phyloP scores from a whole-genome alignment of 2,797 vertebrate species.

The Chaunax sp. region DNA sequence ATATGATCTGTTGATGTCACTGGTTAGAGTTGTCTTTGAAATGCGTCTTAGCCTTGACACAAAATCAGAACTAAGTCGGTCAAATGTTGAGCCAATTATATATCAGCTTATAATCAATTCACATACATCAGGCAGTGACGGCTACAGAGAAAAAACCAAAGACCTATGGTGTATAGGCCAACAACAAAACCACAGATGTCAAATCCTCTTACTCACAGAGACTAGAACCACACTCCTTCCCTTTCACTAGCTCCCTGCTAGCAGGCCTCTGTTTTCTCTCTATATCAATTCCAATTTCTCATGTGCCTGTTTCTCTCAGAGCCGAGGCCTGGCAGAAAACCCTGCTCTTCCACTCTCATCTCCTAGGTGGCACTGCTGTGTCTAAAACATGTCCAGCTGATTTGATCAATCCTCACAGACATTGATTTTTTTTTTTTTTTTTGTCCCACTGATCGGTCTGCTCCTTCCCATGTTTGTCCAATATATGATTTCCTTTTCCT shows the following conservation, averaged over 20 bases:
- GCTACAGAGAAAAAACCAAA: background rate
- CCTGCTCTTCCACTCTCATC: constrained; percentile 46
- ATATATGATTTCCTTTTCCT: constrained; percentile 3
- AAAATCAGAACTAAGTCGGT: no score
- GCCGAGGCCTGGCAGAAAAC: constrained; percentile 29
- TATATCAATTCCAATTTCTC: no score
- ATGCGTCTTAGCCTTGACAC: no score
- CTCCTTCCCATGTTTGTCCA: constrained; percentile 2
- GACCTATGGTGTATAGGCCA: background rate
- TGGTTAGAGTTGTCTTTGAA: background rate
- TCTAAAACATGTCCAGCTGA: no score
- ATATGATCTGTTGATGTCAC: background rate
- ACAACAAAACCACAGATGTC: background rate
- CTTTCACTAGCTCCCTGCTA: constrained; percentile 37
- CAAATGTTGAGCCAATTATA: background rate
- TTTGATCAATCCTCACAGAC: no score
- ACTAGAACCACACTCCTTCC: constrained; percentile 39
- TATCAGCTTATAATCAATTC: constrained; percentile 8
- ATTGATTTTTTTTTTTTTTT: no score
- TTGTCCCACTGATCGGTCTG: background rate
- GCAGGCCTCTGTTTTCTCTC: constrained; percentile 38
- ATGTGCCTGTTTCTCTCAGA: constrained; percentile 11
- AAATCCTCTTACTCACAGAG: constrained; percentile 17
- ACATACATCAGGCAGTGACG: background rate
- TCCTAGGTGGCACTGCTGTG: constrained; percentile 63